Conservation (phyloP, 2,797 vertebrate genomes). For the Danio aesculapii region DNA sequence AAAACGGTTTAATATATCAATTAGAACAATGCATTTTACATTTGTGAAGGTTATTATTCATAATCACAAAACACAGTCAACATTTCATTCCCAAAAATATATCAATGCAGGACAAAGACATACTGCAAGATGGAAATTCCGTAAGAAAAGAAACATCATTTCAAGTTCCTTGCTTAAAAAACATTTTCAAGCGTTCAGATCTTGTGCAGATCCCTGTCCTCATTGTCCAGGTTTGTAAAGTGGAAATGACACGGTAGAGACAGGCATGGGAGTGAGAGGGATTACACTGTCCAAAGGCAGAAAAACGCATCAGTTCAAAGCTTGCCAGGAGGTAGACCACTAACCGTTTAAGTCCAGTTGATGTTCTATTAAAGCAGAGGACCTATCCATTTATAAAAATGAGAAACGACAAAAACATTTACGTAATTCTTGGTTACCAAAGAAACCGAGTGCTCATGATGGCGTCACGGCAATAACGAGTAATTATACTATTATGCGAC, state of each 20-base stretch:
- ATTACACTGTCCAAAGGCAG: constrained; percentile 22
- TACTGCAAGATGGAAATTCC: constrained; percentile 81
- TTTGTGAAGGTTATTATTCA: constrained; percentile 61
- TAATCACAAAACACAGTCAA: constrained; percentile 45
- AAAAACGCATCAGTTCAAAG: constrained; percentile 44
- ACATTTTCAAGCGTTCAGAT: constrained; percentile 32
- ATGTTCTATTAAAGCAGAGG: constrained; percentile 37
- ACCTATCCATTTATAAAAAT: constrained; percentile 39
- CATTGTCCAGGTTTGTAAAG: constrained; percentile 29
- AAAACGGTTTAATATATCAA: constrained; percentile 78
- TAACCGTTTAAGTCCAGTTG: constrained; percentile 34
- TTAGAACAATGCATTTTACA: constrained; percentile 79
- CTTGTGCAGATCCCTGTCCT: constrained; percentile 10
- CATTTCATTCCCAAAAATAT: constrained; percentile 78
- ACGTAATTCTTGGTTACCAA: constrained; percentile 24
- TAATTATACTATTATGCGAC: constrained; percentile 21
- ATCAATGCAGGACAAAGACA: constrained; percentile 84
- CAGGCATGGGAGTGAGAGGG: constrained; percentile 25
- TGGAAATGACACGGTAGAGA: constrained; percentile 35
- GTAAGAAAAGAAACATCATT: constrained; percentile 94
- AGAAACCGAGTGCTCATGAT: constrained; percentile 2
- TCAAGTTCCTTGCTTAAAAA: constrained; percentile 83
- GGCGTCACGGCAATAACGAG: background rate
- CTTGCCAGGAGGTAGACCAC: constrained; percentile 48
- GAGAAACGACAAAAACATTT: constrained; percentile 21